Evolutionary conservation across 2,797 vertebrate species (phyloP).

Genomic region (Protosalanx chinensis): DNA sequence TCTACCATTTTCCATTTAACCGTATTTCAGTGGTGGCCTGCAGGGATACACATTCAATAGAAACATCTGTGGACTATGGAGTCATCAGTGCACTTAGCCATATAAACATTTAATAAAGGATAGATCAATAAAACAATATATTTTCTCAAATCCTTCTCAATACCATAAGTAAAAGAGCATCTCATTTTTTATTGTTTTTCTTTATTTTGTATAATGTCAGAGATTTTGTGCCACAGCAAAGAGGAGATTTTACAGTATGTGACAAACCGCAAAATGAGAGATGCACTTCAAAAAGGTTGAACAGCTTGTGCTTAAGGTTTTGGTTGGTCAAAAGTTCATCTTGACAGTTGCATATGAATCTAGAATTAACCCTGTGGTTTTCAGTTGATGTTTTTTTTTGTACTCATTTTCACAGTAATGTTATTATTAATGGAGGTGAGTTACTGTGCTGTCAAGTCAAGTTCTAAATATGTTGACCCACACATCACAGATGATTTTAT

Average conservation of each 20-base stretch:
- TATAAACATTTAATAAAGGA: slow-evolving; percentile 42
- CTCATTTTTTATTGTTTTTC: slow-evolving; percentile 39
- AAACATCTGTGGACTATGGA: slow-evolving; percentile 46
- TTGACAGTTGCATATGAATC: slow-evolving; percentile 47
- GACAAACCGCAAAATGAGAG: slow-evolving; percentile 43
- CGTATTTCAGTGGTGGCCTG: slow-evolving; percentile 25
- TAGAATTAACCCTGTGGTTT: slow-evolving; percentile 52
- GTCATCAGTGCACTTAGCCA: slow-evolving; percentile 48
- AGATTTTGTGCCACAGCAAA: slow-evolving; percentile 51
- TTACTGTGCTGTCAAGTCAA: slow-evolving; percentile 66
- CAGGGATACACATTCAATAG: slow-evolving; percentile 27
- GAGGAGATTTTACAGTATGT: slow-evolving; percentile 44
- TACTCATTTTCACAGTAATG: slow-evolving; percentile 64
- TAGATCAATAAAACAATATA: slow-evolving; percentile 32
- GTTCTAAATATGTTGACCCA: slow-evolving; percentile 66
- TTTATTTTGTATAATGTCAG: slow-evolving; percentile 21
- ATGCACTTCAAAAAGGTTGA: slow-evolving; percentile 38
- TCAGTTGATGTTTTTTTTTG: slow-evolving; percentile 59
- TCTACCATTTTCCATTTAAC: slow-evolving; percentile 32
- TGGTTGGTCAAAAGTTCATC: slow-evolving; percentile 58
- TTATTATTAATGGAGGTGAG: slow-evolving; percentile 62
- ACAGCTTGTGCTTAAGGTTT: slow-evolving; percentile 53
- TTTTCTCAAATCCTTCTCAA: slow-evolving; percentile 29
- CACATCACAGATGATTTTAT: slow-evolving; percentile 58
- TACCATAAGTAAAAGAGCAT: slow-evolving; percentile 47